Evolutionary conservation across 2,888 invertebrate genomes (phyloP), one percentile per base, ranked within the genome.

Genomic region (Phengaris arion): DNA sequence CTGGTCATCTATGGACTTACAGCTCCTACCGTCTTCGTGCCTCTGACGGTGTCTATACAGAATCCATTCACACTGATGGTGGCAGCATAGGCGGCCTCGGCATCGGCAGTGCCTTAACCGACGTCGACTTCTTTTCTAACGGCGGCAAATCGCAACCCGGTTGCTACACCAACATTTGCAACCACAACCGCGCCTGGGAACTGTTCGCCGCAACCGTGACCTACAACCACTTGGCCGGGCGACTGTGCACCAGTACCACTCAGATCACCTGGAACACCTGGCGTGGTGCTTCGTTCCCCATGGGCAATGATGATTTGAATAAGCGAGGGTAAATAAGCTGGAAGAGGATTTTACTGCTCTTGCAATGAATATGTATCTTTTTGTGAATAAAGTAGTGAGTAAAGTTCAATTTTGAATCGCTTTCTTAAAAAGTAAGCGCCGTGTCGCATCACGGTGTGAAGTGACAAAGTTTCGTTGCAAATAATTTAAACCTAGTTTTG

Each of bases 101-200:
- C 85, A 93, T 87, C 12, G 91, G 92, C 0, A 81, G 84, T 0
- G 81, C 87, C 4, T 85, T 94, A 3, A 94, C 92, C 0, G 88
- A 94, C 76, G 94, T 86, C 10, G 95, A 95, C 82, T 95, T 95
- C 84, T 95, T 92, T 87, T 94, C 94, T 13, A 95, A 95, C 78
- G 89, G 91, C 68, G 95, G 95, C 7, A 82, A 76, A 72, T 79
- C 79, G 7, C 88, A 89, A 74, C 87, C 88, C 3, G 86, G 85
- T 0, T 89, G 89, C 72, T 2, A 77, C 1, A 81, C 81, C 48
- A 80, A 79, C 54, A 12, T 83, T 2, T 89, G 89, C 80, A 84
- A 84, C 77, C 89, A 87, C 77, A 83, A 84, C 74, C 83, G 86
- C 7, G 83, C 88, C 0, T 87, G 85, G 85, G 79, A 85, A 75